A percentile compares a stretch with the other conserved stretches of the same genome.
phyloP scores from a whole-genome alignment of 2,888 invertebrate genomes.

The Sycophila texana region DNA sequence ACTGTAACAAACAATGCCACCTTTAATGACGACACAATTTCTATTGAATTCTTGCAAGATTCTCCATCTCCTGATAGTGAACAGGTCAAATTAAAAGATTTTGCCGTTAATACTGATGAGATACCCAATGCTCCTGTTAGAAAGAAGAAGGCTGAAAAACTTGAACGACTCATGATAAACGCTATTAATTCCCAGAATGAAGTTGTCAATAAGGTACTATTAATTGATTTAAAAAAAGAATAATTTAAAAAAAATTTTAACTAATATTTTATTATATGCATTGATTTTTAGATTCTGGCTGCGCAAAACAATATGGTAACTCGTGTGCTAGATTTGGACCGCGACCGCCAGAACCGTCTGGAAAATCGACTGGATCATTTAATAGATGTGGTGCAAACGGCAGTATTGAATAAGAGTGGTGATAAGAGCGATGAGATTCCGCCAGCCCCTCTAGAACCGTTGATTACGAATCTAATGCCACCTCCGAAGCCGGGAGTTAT shows the following conservation, averaged over 20 bases:
- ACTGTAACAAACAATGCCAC: conserved; percentile 73
- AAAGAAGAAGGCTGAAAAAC: conserved; percentile 72
- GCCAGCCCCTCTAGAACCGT: conserved; percentile 59
- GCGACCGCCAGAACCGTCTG: conserved; percentile 72
- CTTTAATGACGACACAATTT: conserved; percentile 71
- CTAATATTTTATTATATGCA: background rate
- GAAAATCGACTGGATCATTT: conserved; percentile 72
- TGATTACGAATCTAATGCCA: conserved; percentile 66
- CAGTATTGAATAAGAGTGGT: conserved; percentile 67
- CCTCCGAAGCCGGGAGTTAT: conserved; percentile 70
- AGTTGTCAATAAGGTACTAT: conserved; percentile 71
- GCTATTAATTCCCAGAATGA: conserved; percentile 73
- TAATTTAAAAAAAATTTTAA: background rate
- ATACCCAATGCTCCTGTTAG: conserved; percentile 69
- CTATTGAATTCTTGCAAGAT: conserved; percentile 71
- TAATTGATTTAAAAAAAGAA: background rate
- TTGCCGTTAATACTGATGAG: conserved; percentile 66
- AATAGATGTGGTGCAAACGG: conserved; percentile 70
- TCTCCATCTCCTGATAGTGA: conserved; percentile 68
- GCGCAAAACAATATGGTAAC: conserved; percentile 73
- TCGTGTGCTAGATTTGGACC: conserved; percentile 70
- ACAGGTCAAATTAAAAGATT: conserved; percentile 65
- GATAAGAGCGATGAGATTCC: conserved; percentile 61
- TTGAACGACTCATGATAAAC: conserved; percentile 71
- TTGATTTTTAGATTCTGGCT: conserved; percentile 66